A percentile compares a stretch with the other conserved stretches of the same genome.
Evolutionary conservation across 1,140 invertebrate genomes (phyloP).

Genomic region (Epicauta chinensis): DNA sequence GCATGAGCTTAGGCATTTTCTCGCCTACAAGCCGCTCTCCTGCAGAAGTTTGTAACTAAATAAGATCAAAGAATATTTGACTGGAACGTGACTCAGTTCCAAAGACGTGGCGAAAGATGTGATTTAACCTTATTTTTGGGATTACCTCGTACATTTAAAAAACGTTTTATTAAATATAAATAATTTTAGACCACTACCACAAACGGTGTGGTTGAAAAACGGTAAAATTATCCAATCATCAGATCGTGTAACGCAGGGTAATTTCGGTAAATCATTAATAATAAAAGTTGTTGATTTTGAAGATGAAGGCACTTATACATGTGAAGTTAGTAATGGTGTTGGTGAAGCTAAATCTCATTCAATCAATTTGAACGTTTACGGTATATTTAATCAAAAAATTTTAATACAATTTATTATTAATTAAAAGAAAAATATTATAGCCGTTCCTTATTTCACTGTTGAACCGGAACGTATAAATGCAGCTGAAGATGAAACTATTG

Average conservation of each 20-base stretch:
- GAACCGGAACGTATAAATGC: conserved; percentile 84
- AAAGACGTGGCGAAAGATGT: too few relatives aligned
- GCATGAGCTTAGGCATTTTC: too few relatives aligned
- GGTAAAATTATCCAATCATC: conserved; percentile 58
- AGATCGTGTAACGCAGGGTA: conserved; percentile 72
- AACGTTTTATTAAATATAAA: too few relatives aligned
- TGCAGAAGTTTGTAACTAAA: too few relatives aligned
- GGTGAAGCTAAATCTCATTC: conserved; percentile 77
- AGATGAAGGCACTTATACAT: conserved; percentile 83
- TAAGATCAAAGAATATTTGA: too few relatives aligned
- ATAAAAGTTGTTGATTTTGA: conserved; percentile 80
- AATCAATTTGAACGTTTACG: conserved; percentile 72
- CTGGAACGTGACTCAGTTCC: too few relatives aligned
- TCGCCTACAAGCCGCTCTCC: too few relatives aligned
- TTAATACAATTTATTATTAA: background rate
- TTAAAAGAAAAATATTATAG: conserved; percentile 43
- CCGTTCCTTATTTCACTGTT: conserved; percentile 87
- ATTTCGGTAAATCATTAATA: conserved; percentile 88
- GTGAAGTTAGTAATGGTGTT: conserved; percentile 86
- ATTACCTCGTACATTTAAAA: too few relatives aligned
- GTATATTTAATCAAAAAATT: conserved; percentile 39
- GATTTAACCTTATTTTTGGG: too few relatives aligned
- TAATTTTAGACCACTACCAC: conserved; percentile 65
- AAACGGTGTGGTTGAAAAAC: conserved; percentile 80
- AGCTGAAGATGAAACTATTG: conserved; percentile 84